These are phyloP conservation scores for Periphyllus acericola DNA, from an alignment of 2,888 invertebrate genomes.

Conservation along the genomic window DNA sequence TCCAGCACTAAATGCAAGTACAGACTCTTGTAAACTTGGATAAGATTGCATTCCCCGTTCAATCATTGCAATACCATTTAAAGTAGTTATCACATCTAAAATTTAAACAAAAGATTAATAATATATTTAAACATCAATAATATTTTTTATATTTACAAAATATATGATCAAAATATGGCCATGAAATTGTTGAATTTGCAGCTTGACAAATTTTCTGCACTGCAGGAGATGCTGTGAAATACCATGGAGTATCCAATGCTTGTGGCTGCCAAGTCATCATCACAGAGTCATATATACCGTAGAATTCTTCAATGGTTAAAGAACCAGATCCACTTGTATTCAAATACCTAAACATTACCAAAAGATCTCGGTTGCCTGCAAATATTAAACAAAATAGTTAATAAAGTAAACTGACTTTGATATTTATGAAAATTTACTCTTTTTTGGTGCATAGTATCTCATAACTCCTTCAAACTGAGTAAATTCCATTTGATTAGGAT, in stretches of 20 bases:
- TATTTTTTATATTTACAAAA: conserved; percentile 73
- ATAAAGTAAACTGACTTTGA: not conserved
- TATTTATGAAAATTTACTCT: conserved; percentile 68
- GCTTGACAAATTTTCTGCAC: conserved; percentile 74
- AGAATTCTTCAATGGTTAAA: conserved; percentile 79
- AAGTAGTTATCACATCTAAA: conserved; percentile 77
- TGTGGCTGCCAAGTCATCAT: conserved; percentile 80
- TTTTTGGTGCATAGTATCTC: conserved; percentile 80
- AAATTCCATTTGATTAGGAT: conserved; percentile 76
- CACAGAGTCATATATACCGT: conserved; percentile 77
- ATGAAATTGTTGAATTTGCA: conserved; percentile 74
- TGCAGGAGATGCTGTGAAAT: conserved; percentile 73
- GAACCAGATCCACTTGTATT: conserved; percentile 76
- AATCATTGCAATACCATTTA: conserved; percentile 81
- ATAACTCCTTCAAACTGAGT: conserved; percentile 84
- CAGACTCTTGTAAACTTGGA: conserved; percentile 74
- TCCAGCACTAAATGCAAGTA: conserved; percentile 75
- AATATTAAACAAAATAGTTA: conserved; percentile 58
- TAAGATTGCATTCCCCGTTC: conserved; percentile 73
- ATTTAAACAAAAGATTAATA: conserved; percentile 63
- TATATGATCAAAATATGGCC: conserved; percentile 79
- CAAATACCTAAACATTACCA: conserved; percentile 83
- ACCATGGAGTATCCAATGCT: conserved; percentile 79
- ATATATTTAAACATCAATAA: conserved; percentile 24
- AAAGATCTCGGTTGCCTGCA: conserved; percentile 77